Base-by-base conservation (phyloP, 2,797 vertebrate genomes). In the Perodicticus potto region DNA sequence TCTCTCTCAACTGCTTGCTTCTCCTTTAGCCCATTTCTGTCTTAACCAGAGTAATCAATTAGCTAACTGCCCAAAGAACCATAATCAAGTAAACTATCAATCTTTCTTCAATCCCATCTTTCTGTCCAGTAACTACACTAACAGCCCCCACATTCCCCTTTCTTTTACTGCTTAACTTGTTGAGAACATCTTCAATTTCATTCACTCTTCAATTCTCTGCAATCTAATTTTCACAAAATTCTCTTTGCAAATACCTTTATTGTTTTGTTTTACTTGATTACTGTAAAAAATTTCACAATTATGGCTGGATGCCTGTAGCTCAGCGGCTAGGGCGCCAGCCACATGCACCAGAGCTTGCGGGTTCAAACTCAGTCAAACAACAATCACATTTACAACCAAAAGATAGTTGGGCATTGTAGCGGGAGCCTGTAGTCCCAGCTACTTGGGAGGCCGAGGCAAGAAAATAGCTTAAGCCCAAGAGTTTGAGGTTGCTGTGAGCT, bases 221-320 rank as follows among this genome's bases (percentile, higher is more conserved):
- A 72, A 67, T 43, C 25, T 65, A n/a, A 43, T 65, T 61, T 90
- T 87, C 27, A 43, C 45, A 22, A 80, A 53, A 59, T 70, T 69
- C 49, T 87, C 37, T 96, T 91, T 69, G n/a, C 5, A 84, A 94
- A 90, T n/a, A 77, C 22, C 29, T 57, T 81, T 87, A 69, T 61
- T 86, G 85, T 78, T 88, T 86, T 70, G 7, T 81, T 70, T 91
- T 55, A 85, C 14, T 67, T 85, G 27, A 53, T 76, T 94, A n/a
- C 1, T 49, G 22, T 74, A 23, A 78, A 78, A 78, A 11, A 77
- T 19, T 69, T 78, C 32, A 55, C 12, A 14, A 34, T 78, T 34
- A 78, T 72, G 29, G 49, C 49, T 53, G 3, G 4, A 53, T 16
- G 14, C 49, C 49, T 53, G 4, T 53, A 53, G 49, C 49, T 53